phyloP scores from a whole-genome alignment of 1,140 invertebrate species.

The Stegodyphus mimosarum region DNA sequence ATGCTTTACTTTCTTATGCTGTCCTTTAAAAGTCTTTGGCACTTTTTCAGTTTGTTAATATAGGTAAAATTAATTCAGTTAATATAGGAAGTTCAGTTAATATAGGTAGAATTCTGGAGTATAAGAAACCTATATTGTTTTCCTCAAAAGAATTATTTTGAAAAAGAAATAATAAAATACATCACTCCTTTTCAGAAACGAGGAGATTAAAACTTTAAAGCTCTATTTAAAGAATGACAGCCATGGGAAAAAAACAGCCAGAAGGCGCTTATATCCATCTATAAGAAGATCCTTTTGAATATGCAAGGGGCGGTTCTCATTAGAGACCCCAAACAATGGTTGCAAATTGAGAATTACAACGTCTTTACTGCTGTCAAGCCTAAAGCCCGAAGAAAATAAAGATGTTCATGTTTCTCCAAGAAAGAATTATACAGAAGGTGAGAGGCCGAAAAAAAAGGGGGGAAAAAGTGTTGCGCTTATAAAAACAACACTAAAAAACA shows the following conservation, averaged over 20 bases:
- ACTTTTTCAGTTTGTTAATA: too few relatives aligned
- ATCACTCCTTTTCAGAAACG: too few relatives aligned
- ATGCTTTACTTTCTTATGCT: too few relatives aligned
- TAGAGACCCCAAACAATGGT: neutral
- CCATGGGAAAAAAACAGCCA: neutral
- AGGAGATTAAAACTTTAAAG: too few relatives aligned
- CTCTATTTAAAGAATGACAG: neutral
- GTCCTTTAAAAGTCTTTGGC: too few relatives aligned
- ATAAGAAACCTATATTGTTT: too few relatives aligned
- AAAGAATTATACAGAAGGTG: too few relatives aligned
- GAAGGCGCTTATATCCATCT: neutral
- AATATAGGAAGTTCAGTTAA: too few relatives aligned
- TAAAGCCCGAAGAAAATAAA: neutral
- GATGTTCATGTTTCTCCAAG: neutral
- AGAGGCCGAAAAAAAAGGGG: neutral
- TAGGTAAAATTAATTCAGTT: too few relatives aligned
- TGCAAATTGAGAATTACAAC: constrained; percentile 9
- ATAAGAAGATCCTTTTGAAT: neutral
- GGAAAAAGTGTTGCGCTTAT: neutral
- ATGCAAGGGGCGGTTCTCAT: neutral
- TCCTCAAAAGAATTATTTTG: too few relatives aligned
- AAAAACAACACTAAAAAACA: neutral
- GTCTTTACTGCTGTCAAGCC: neutral
- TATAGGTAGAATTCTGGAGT: too few relatives aligned
- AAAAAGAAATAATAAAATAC: too few relatives aligned